These are phyloP conservation scores for Coremacera marginata DNA, from an alignment of 2,888 invertebrate species.

Conservation along the genomic window DNA sequence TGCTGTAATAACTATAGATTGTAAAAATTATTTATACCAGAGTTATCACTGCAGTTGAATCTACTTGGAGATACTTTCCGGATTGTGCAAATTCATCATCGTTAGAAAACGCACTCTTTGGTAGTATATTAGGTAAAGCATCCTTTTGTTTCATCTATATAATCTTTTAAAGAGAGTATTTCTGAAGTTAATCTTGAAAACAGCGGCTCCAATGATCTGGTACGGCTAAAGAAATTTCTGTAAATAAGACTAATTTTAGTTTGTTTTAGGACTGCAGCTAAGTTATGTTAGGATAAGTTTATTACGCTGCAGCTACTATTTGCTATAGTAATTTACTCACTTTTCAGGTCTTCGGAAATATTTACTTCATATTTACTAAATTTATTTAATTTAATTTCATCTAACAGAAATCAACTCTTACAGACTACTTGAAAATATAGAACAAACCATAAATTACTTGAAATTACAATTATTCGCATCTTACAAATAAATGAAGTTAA, in stretches of 20 bases:
- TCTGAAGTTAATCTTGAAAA: conserved; percentile 22
- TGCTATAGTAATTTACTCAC: neutral
- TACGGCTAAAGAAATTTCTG: conserved; percentile 23
- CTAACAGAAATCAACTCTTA: too few species aligned
- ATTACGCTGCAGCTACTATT: conserved; percentile 13
- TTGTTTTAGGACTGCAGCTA: too few species aligned
- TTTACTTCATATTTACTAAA: too few species aligned
- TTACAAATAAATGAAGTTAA: too few species aligned
- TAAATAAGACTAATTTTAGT: conserved; percentile 22
- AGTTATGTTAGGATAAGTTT: neutral
- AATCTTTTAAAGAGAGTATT: conserved; percentile 17
- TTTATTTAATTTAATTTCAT: too few species aligned
- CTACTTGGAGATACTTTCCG: neutral
- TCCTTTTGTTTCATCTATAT: conserved; percentile 7
- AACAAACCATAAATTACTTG: too few species aligned
- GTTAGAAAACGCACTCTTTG: conserved; percentile 3
- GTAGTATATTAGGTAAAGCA: conserved; percentile 1
- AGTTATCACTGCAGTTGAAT: conserved; percentile 14
- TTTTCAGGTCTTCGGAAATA: conserved; percentile 10
- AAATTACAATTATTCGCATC: too few species aligned
- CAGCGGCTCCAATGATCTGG: conserved; percentile 14
- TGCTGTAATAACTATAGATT: neutral
- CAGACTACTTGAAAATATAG: too few species aligned
- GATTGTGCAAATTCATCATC: conserved; percentile 6
- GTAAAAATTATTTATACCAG: conserved; percentile 18